These are phyloP conservation scores for Galagoides demidoff DNA, from an alignment of 2,797 vertebrate genomes.

Conservation along the genomic window DNA sequence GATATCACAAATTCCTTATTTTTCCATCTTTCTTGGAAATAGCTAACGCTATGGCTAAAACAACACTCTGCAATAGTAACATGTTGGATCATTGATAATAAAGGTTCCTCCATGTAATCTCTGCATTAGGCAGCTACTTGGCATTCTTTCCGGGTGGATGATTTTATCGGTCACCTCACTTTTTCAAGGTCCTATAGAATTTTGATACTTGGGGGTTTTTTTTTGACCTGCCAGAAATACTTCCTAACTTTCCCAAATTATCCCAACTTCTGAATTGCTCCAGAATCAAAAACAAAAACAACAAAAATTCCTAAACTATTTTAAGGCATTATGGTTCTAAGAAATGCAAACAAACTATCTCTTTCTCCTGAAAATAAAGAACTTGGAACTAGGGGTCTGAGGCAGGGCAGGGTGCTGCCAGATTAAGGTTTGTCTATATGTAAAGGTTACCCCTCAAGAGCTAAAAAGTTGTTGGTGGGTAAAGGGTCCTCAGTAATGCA, in stretches of 20 bases:
- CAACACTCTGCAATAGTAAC: background rate
- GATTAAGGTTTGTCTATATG: background rate
- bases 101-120: background rate
- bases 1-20: slow-evolving; percentile 53
- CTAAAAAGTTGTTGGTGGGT: background rate
- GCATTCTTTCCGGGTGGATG: background rate
- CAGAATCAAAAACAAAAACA: background rate
- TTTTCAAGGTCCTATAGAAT: background rate
- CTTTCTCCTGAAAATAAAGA: background rate
- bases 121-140: background rate
- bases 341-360: background rate
- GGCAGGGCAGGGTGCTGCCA: background rate
- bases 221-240: background rate
- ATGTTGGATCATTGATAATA: background rate
- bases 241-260: slow-evolving; percentile 43
- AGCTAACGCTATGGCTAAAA: background rate
- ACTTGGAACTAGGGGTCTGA: background rate
- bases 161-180: background rate
- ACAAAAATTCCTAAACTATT: background rate
- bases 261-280: background rate
- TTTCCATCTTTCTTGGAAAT: slow-evolving; percentile 40
- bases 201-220: background rate
- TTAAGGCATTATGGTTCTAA: background rate
- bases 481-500: background rate
- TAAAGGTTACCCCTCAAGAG: background rate